Percentiles rank a stretch among this genome's conserved stretches.
These are phyloP conservation scores for Dasypus novemcinctus DNA, from an alignment of 2,113 vertebrate species.

Conservation along the genomic window DNA sequence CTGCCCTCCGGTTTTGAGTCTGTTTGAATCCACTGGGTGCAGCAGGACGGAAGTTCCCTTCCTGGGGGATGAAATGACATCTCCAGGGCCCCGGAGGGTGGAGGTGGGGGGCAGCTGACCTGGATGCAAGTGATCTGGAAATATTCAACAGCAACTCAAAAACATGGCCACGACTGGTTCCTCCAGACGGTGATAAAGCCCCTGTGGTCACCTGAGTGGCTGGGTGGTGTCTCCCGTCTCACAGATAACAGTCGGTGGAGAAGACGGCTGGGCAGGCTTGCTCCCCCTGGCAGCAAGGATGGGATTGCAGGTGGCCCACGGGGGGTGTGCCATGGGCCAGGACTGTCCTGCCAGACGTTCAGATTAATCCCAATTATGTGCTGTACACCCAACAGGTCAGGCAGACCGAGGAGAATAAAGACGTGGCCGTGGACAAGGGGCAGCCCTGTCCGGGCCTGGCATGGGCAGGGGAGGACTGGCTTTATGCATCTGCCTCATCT, in stretches of 20 bases:
- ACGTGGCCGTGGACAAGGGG: neutral
- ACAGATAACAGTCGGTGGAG: neutral
- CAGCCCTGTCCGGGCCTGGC: neutral
- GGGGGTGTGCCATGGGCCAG: neutral
- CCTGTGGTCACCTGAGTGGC: conserved; percentile 41
- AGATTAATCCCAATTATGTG: neutral
- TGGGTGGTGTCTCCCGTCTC: conserved; percentile 18
- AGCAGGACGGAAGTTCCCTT: conserved; percentile 24
- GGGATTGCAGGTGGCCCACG: no score
- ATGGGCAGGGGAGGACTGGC: no score
- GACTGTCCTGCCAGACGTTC: neutral
- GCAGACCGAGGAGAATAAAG: neutral
- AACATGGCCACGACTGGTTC: neutral
- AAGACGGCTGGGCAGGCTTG: neutral
- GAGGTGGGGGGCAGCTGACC: neutral
- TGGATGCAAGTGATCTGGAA: neutral
- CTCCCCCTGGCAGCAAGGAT: neutral
- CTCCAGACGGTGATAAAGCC: neutral
- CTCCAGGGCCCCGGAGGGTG: neutral
- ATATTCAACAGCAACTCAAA: neutral
- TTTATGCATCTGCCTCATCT: neutral
- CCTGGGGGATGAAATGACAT: neutral
- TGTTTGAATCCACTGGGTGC: neutral
- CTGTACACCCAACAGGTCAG: neutral
- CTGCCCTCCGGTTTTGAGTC: neutral